Base-by-base conservation (phyloP, 2,113 vertebrate genomes). In the Cygnus buccinator region DNA sequence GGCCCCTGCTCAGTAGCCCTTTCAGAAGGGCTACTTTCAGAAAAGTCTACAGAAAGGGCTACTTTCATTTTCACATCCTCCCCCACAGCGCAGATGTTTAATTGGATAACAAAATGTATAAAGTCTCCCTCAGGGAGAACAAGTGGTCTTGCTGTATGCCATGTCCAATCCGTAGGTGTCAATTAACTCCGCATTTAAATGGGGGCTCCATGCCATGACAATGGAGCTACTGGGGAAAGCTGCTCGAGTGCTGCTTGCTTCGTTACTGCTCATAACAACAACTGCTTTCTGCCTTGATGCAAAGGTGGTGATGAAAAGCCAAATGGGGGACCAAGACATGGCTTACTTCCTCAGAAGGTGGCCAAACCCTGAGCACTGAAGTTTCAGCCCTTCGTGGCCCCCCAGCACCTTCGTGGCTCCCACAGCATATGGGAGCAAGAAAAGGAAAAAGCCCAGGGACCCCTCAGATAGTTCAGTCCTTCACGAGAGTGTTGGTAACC, bases 291-390 rank as follows among this genome's bases (percentile, higher is more conserved):
- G 92, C 78, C 15, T 26, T 29, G 74, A 87, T 41, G 16, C 6
- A 35, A 68, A 71, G 29, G 23, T 65, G 86, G 82, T 1, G 10
- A 73, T 71, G 82, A 67, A 65, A 93, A 76, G 71, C 26, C 76
- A 33, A 11, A 0, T 11, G 17, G 11, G 21, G 21, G 31, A 62
- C 91, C 52, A 23, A 50, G 13, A 44, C 35, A n/a, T 15, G n/a
- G 23, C 89, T 93, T 91, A 76, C 57, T 77, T 93, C 76, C 58
- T 81, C 85, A 72, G 75, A 83, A 93, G 91, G 73, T 33, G 70
- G 29, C 74, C 91, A 90, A 96, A 90, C 10, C n/a, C 35, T 37
- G 23, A 7, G 11, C 43, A 6, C n/a, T 35, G 15, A 43, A 59
- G 16, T 43, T 73, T 58, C 52, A 22, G 25, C 37, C 26, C 7